These are phyloP conservation scores for Nyctibius bracteatus DNA, from an alignment of 2,113 vertebrate species.

Conservation along the genomic window DNA sequence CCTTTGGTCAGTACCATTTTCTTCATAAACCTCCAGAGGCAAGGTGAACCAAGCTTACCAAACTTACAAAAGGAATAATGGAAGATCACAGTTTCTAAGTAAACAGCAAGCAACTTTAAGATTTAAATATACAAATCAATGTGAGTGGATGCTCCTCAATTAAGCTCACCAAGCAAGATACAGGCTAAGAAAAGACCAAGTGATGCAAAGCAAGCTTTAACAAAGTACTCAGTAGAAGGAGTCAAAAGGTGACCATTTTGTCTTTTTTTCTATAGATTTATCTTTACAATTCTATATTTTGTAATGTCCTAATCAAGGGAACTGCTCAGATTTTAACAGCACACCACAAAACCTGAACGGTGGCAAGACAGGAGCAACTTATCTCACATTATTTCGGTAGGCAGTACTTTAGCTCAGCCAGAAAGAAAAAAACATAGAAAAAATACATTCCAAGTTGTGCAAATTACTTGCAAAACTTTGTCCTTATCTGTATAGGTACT, in stretches of 20 bases:
- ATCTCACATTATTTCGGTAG: background rate
- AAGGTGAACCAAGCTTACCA: background rate
- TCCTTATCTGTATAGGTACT: background rate
- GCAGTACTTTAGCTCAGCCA: background rate
- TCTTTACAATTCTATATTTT: background rate
- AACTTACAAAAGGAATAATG: background rate
- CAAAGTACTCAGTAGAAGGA: background rate
- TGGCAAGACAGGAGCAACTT: background rate
- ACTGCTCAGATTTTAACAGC: background rate
- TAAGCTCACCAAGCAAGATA: background rate
- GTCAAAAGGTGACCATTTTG: background rate
- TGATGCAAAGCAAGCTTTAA: background rate
- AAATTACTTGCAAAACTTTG: background rate
- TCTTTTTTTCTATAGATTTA: background rate
- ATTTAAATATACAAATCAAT: background rate
- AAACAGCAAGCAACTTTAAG: background rate
- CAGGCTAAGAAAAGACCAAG: background rate
- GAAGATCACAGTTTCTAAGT: background rate
- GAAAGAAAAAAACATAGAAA: background rate
- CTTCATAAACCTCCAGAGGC: background rate
- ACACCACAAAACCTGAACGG: background rate
- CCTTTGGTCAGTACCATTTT: background rate
- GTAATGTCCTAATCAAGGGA: background rate
- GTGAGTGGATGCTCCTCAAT: background rate
- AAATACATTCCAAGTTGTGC: background rate